Evolutionary conservation across 2,113 vertebrate species (phyloP).

Genomic region (Gymnobelideus leadbeateri): DNA sequence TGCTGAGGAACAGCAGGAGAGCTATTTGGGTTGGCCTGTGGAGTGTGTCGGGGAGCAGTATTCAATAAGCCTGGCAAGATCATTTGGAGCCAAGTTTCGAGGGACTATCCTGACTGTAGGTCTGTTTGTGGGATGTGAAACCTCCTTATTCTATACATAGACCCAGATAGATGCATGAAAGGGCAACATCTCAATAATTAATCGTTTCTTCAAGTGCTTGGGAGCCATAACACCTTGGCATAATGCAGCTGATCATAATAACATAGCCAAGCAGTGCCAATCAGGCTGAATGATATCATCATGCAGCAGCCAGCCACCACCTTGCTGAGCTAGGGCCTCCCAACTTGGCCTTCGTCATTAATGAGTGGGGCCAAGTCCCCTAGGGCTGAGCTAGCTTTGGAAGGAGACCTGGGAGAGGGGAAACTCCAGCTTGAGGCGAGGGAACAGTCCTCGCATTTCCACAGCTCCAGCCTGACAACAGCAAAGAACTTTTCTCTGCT

Average conservation of each 20-base stretch:
- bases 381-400: not conserved
- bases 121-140: not conserved
- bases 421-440: not conserved
- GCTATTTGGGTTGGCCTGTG: not conserved
- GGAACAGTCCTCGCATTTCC: not conserved
- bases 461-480: not conserved
- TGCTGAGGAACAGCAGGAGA: no score
- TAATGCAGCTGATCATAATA: not conserved
- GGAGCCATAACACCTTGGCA: not conserved
- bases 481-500: not conserved
- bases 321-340: not conserved
- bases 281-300: not conserved
- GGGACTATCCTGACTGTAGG: not conserved
- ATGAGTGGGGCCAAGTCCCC: not conserved
- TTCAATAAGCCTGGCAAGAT: not conserved
- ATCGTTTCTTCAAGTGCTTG: not conserved
- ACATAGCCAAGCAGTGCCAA: not conserved
- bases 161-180: not conserved
- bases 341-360: not conserved
- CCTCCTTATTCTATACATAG: not conserved
- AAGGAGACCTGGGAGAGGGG: not conserved
- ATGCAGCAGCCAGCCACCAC: not conserved
- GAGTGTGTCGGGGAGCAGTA: not conserved
- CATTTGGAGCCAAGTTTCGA: not conserved
- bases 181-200: not conserved